Evolutionary conservation across 2,888 invertebrate genomes (phyloP).

Genomic region (Balanococcus diminutus): DNA sequence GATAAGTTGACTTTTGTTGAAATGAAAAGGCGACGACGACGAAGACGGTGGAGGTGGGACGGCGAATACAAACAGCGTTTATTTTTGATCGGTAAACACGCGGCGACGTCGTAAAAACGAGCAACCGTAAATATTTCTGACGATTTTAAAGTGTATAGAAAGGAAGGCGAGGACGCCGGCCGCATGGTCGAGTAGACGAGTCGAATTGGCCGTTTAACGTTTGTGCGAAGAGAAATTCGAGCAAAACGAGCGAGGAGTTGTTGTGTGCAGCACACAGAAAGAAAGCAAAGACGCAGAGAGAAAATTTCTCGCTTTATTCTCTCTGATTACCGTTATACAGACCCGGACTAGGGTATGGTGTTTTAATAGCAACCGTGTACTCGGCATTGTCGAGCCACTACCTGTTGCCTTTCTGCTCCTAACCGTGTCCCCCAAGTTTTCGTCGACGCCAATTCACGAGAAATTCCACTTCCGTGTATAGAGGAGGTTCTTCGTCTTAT

Average conservation of each 20-base stretch:
- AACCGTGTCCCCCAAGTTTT: background rate
- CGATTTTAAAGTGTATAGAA: constrained; percentile 2
- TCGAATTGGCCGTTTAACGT: background rate
- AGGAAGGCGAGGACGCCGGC: background rate
- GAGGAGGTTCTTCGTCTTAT: background rate
- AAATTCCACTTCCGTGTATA: background rate
- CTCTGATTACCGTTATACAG: background rate
- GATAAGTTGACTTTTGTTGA: constrained; percentile 2
- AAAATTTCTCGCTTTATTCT: constrained; percentile 1
- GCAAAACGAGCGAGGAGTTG: background rate
- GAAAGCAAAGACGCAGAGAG: background rate
- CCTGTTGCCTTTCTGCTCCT: background rate
- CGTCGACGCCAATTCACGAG: background rate
- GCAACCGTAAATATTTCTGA: background rate
- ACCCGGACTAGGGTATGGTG: background rate
- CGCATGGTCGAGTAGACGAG: background rate
- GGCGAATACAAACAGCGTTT: background rate
- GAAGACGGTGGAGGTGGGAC: no score
- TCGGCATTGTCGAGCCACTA: background rate
- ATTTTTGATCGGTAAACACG: background rate
- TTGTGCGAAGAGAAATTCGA: background rate
- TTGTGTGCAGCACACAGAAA: background rate
- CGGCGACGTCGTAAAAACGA: background rate
- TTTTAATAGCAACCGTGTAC: background rate
- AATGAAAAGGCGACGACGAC: background rate